Base-by-base conservation (phyloP, 2,888 invertebrate genomes). In the Euzophera pinguis region DNA sequence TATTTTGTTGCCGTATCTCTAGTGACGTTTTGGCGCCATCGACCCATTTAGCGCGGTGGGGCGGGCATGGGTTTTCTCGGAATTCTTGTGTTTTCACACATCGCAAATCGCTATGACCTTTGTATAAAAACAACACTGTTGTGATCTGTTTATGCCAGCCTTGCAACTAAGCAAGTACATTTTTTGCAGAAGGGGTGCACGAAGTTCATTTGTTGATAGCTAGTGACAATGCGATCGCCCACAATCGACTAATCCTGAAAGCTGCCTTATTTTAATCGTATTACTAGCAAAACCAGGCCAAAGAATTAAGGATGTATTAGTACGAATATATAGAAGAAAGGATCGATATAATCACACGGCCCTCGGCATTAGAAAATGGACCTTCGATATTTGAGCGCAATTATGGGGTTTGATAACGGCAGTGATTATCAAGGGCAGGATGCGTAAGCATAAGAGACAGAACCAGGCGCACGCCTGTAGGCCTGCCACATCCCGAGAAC, bases 1-100 rank as follows among this genome's bases (percentile, higher is more conserved):
- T 62, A 56, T 63, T 59, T 65, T 62, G 69, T 77, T 69, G 77
- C 79, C 76, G 74, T 80, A 66, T 59, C 58, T 60, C 62, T 66
- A 64, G 65, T 86, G 87, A 88, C 89, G 87, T 89, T 87, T 83
- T 90, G 84, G 88, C 90, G 90, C 89, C 90, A 90, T 89, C 89
- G 87, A 89, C 88, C 89, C 84, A 85, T 82, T 83, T 86, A 85
- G 75, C 81, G 74, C 78, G 67, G 70, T 75, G 78, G 75, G 78
- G 76, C 84, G 80, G 75, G 78, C 82, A 80, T 81, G 78, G 73
- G 67, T 75, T 75, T 75, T 71, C 67, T 67, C 61, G 58, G 73
- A 75, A 77, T 78, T 78, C 75, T 77, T 79, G 37, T 81, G 76
- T 82, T 73, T 65, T 71, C 67, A 69, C 64, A 71, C 73, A 76